Conservation (phyloP, 2,113 vertebrate genomes). For the Tachysurus fulvidraco region DNA sequence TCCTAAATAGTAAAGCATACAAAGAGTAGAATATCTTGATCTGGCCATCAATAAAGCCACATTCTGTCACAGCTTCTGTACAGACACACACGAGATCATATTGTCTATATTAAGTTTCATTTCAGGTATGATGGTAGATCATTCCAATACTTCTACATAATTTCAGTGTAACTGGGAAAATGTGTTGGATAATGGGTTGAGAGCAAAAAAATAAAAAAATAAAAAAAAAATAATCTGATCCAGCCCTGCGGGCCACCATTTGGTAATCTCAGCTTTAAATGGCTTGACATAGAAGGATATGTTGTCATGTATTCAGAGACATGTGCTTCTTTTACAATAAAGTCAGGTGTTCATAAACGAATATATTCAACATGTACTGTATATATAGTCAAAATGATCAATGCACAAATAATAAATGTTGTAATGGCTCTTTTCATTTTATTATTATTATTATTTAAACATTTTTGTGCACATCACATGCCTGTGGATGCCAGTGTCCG, state of each 20-base stretch:
- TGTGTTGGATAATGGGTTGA: not conserved
- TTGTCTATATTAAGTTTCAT: not conserved
- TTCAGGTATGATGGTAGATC: not conserved
- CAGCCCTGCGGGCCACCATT: not conserved
- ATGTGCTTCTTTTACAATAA: constrained; percentile 4
- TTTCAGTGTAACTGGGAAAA: not conserved
- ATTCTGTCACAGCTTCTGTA: not conserved
- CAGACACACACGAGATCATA: not conserved
- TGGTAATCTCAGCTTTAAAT: not conserved
- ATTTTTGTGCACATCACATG: not conserved
- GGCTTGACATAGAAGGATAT: not conserved
- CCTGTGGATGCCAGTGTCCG: not conserved
- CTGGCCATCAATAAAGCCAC: not conserved
- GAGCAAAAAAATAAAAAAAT: not conserved
- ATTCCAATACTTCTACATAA: not conserved
- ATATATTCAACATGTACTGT: not conserved
- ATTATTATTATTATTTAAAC: too few species aligned
- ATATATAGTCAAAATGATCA: not conserved
- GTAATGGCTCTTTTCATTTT: not conserved
- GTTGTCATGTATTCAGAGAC: not conserved
- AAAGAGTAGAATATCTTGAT: not conserved
- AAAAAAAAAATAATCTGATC: not conserved
- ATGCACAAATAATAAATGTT: not conserved
- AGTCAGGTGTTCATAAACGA: not conserved
- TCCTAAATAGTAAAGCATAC: not conserved